Evolutionary conservation across 2,888 invertebrate species (phyloP), one percentile per base, ranked within the genome.

Genomic region (Dolichomitus sp.): DNA sequence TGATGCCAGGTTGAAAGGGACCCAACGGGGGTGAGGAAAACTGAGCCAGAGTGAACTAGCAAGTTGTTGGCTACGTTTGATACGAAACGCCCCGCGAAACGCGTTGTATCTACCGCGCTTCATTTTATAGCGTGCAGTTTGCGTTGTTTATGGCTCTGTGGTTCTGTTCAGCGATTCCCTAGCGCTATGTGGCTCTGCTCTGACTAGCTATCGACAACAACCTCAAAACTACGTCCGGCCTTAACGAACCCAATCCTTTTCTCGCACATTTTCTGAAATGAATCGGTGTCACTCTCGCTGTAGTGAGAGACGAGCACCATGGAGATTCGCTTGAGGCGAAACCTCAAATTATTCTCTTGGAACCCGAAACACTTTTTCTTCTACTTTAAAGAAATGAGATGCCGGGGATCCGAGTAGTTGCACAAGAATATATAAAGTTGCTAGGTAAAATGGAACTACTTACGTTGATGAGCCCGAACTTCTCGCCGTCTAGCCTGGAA

Each of bases 401-500:
- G 7, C 45, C 7, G 6, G 42, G 37, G 19, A 19, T 42, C 9
- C 14, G 33, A 6, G 37, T n/a, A 37, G 37, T 61, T 12, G 6
- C 14, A 14, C 17, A 42, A 59, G 42, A 59, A 61, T 37, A 40
- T 40, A 19, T 37, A 66, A 37, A 59, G 17, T 12, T 19, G 52
- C 37, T 61, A 50, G 14, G 30, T 68, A 30, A 74, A 65, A 48
- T 48, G 48, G 23, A 59, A 77, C 84, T 94, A 97, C 98, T 98
- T 94, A 98, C 98, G 94, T 98, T 98, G 88, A 98, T 98, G 94
- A 98, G 95, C 91, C 97, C 96, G 93, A 98, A 97, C 93, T 97
- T 97, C 91, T 97, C 97, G 88, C 95, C 95, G 88, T 97, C 97
- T 94, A 98, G 95, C 93, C 98, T 98, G 95, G 63, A 95, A 95